A percentile compares a stretch with the other conserved stretches of the same genome.
Conservation (phyloP, 1,140 invertebrate species). For the Drosophila bocqueti region DNA sequence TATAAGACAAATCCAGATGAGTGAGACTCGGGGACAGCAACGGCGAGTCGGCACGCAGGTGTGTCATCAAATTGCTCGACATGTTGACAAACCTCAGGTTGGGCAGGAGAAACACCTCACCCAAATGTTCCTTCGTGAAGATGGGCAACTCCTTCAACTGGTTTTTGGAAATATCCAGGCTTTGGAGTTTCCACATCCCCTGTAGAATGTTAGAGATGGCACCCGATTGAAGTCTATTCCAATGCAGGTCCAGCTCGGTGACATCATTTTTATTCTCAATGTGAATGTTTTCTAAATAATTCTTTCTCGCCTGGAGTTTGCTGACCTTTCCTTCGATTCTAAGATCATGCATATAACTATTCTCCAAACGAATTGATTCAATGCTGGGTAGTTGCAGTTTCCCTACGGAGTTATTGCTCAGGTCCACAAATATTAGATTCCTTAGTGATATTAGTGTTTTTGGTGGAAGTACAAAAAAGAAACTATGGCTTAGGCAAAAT, state of each 20-base stretch:
- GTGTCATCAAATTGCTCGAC: not conserved
- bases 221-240: conserved; percentile 38
- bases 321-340: conserved; percentile 50
- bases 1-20: not conserved
- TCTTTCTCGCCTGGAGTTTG: conserved; percentile 51
- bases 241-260: conserved; percentile 59
- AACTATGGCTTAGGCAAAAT: conserved; percentile 48
- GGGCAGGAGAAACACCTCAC: not conserved
- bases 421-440: conserved; percentile 47
- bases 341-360: conserved; percentile 29
- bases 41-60: not conserved
- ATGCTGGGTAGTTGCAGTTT: conserved; percentile 46
- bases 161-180: conserved; percentile 65
- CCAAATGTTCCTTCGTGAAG: not conserved
- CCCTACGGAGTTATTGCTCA: conserved; percentile 37
- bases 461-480: conserved; percentile 12
- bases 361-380: conserved; percentile 25
- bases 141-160: conserved; percentile 27
- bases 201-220: conserved; percentile 17
- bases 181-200: conserved; percentile 65
- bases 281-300: conserved; percentile 39
- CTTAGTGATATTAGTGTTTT: conserved; percentile 11
- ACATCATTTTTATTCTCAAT: conserved; percentile 50
- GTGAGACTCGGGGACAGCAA: not conserved
- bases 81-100: conserved; percentile 1